Base-by-base conservation (phyloP, 2,797 vertebrate genomes). In the Steatocranus sp. region DNA sequence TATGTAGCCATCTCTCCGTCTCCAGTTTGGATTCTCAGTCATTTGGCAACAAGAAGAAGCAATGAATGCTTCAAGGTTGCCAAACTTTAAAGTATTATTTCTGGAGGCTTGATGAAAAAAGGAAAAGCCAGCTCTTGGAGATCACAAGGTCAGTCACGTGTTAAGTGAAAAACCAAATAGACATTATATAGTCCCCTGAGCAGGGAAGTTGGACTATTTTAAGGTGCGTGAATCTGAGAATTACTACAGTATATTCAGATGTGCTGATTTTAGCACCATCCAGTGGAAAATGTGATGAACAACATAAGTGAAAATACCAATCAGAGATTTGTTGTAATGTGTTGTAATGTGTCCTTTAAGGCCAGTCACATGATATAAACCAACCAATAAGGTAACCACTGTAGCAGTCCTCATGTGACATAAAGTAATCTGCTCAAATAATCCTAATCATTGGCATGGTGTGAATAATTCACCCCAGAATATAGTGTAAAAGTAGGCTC, bases 261-360 rank as follows among this genome's bases (percentile, higher is more conserved):
- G 17, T 78, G 30, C n/a, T 10, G 46, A 58, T 75, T 53, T 77
- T 7, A 87, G 85, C 68, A 20, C 76, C 87, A 86, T 79, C 87
- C 18, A 85, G 77, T 91, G 88, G 83, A 51, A 78, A 79, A 80
- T 66, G 1, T 51, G 6, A 46, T 15, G 32, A 82, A 76, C 7
- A 48, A 34, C 18, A 61, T 18, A 53, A 20, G 43, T 25, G 43
- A 6, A 30, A 48, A 32, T 3, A 17, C 9, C 36, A 1, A 34
- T 83, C 17, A 81, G 2, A 23, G 14, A 46, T 36, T 41, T 27
- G 17, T 38, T 76, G 41, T 46, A 30, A n/a, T 14, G 12, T 61
- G 7, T 25, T 73, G 36, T 36, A n/a, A 18, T 18, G 17, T 54
- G 25, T 76, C 74, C 4, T 9, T 80, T 49, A 75, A 61, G 23